These are phyloP conservation scores for Lophius piscatorius DNA, from an alignment of 2,113 vertebrate genomes.

Conservation along the genomic window DNA sequence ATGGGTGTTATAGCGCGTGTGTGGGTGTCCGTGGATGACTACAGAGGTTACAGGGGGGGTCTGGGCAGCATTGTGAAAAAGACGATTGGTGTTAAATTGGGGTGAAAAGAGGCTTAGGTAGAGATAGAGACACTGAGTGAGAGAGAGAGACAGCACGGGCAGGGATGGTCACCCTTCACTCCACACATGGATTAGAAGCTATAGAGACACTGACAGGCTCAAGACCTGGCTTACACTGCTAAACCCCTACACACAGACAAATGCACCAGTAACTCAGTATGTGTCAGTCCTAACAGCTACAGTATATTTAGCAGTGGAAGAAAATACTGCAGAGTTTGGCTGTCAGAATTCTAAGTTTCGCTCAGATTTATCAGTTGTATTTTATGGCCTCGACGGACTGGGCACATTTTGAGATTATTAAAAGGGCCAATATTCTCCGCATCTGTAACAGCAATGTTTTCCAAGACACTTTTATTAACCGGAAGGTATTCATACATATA, in stretches of 20 bases:
- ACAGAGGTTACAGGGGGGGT: conserved; percentile 39
- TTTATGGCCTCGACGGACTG: conserved; percentile 14
- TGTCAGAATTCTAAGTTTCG: conserved; percentile 24
- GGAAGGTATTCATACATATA: conserved; percentile 2
- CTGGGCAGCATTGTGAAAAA: conserved; percentile 60
- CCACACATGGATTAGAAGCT: conserved; percentile 75
- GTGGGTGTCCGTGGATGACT: conserved; percentile 18
- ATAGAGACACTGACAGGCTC: conserved; percentile 69
- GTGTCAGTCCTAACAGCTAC: conserved; percentile 33
- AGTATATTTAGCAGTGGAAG: conserved; percentile 35
- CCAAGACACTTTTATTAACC: conserved; percentile 14
- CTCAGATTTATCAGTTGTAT: conserved; percentile 37
- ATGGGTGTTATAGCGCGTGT: conserved; percentile 1
- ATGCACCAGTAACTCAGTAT: conserved; percentile 4
- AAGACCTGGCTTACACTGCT: conserved; percentile 62
- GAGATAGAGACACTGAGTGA: conserved; percentile 48
- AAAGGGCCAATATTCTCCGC: conserved; percentile 23
- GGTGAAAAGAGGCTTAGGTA: conserved; percentile 74
- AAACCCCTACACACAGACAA: conserved; percentile 42
- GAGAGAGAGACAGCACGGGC: conserved; percentile 46
- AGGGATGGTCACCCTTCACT: conserved; percentile 73
- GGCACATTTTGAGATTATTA: conserved; percentile 5
- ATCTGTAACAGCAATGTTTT: conserved; percentile 22
- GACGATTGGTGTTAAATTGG: conserved; percentile 78
- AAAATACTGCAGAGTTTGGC: conserved; percentile 20